Evolutionary conservation across 2,888 invertebrate genomes (phyloP).

Genomic region (Epinotia nisella): DNA sequence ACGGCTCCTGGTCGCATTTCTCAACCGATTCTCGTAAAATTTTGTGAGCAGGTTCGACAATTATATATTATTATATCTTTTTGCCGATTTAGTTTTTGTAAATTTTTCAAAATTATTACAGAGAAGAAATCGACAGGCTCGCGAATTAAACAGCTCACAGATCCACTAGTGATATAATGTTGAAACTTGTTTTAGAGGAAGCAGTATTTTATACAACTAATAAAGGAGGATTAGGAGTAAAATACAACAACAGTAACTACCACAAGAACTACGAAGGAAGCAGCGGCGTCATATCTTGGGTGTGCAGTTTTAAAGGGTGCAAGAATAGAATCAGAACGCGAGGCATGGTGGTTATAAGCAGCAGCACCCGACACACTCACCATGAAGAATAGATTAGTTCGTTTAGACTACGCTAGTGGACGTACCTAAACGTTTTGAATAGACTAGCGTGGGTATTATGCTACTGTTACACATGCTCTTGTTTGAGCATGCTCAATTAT

Average conservation of each 20-base stretch:
- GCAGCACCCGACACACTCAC: conserved; percentile 37
- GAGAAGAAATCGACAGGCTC: too few relatives aligned
- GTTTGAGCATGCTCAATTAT: too few relatives aligned
- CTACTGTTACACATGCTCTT: too few relatives aligned
- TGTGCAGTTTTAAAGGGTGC: conserved; percentile 47
- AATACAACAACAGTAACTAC: conserved; percentile 29
- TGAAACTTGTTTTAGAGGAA: conserved; percentile 24
- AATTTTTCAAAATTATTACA: too few relatives aligned
- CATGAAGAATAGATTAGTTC: conserved; percentile 31
- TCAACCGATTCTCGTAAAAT: too few relatives aligned
- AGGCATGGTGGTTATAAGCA: conserved; percentile 46
- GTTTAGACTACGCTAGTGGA: too few relatives aligned
- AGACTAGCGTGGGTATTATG: background rate
- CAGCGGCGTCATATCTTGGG: conserved; percentile 48
- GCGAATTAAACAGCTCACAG: too few relatives aligned
- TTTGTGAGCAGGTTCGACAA: too few relatives aligned
- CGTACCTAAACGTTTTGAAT: too few relatives aligned
- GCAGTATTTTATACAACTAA: conserved; percentile 38
- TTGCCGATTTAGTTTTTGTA: too few relatives aligned
- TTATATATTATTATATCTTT: too few relatives aligned
- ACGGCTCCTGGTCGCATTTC: too few relatives aligned
- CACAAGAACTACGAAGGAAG: conserved; percentile 43
- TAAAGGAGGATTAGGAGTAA: conserved; percentile 34
- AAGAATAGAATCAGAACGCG: conserved; percentile 50
- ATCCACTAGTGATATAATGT: background rate